phyloP scores from a whole-genome alignment of 2,113 vertebrate species.

The Protobothrops flavoviridis region DNA sequence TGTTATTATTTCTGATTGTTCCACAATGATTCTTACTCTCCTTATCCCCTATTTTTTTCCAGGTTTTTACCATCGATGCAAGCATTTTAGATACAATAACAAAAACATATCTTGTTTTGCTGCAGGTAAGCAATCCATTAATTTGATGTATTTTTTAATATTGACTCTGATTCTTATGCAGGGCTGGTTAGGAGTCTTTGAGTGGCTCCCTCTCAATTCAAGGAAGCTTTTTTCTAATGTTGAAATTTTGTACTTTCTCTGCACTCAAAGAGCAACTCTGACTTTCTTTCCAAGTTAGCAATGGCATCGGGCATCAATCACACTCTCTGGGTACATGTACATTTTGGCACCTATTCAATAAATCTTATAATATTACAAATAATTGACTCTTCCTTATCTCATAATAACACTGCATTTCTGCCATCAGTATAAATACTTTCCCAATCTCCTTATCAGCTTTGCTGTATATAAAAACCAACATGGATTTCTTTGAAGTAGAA shows the following conservation, averaged over 20 bases:
- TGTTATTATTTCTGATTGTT: neutral
- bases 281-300: neutral
- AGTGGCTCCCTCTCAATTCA: neutral
- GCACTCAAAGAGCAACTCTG: neutral
- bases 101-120: neutral
- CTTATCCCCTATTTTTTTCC: neutral
- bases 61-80: neutral
- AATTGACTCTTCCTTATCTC: neutral
- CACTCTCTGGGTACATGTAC: neutral
- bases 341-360: neutral
- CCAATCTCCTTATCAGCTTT: neutral
- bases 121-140: neutral
- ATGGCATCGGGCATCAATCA: neutral
- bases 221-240: neutral
- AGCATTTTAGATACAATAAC: neutral
- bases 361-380: neutral
- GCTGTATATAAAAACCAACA: neutral
- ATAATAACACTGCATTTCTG: neutral
- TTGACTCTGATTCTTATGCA: neutral
- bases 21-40: neutral
- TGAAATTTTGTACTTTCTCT: neutral
- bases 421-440: neutral
- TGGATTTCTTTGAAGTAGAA: neutral
- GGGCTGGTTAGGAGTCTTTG: neutral
- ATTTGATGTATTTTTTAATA: neutral